These are phyloP conservation scores for Athalia cordata DNA, from an alignment of 2,888 invertebrate genomes.

Conservation along the genomic window DNA sequence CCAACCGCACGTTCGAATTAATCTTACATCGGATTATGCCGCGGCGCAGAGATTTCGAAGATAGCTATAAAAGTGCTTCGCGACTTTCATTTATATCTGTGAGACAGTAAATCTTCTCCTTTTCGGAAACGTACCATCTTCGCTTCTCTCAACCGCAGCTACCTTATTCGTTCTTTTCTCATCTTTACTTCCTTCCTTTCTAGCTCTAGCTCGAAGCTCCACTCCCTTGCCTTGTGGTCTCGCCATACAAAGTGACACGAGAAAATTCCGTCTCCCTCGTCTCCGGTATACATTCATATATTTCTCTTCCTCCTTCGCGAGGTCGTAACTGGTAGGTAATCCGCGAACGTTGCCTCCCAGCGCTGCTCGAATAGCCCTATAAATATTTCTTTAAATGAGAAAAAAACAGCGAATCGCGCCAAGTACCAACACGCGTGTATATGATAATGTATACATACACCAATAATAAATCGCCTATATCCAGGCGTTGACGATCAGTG, in stretches of 20 bases:
- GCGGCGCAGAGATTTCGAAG: constrained; percentile 28
- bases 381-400: constrained; percentile 17
- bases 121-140: constrained; percentile 32
- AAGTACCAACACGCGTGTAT: not conserved
- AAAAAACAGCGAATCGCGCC: constrained; percentile 23
- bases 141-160: not conserved
- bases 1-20: constrained; percentile 36
- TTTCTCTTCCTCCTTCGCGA: constrained; percentile 11
- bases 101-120: constrained; percentile 34
- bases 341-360: constrained; percentile 4
- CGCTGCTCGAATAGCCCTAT: constrained; percentile 28
- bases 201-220: not conserved
- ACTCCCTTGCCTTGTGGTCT: too few species aligned
- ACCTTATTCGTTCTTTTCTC: not conserved
- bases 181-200: not conserved
- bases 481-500: too few species aligned
- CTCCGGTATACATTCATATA: not conserved
- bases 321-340: constrained; percentile 22
- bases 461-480: too few species aligned
- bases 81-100: constrained; percentile 33
- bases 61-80: constrained; percentile 36
- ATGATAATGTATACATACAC: too few species aligned
- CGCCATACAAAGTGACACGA: not conserved
- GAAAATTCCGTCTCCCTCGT: not conserved
- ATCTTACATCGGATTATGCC: constrained; percentile 38